Conservation (phyloP, 2,113 vertebrate species). For the Dinomys branickii region DNA sequence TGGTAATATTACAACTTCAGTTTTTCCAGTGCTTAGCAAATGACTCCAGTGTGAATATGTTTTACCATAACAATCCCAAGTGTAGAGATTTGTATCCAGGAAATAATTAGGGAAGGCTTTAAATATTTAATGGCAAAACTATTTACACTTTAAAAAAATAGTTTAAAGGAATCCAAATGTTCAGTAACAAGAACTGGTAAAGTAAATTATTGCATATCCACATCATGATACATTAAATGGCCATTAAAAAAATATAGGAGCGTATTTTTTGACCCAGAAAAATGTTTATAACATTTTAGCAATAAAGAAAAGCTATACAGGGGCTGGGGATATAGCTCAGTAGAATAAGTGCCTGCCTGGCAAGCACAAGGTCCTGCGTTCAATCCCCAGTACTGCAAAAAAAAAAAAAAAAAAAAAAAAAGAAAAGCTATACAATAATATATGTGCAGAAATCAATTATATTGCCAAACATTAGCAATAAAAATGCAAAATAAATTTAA, state of each 20-base stretch:
- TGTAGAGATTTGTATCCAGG: background rate
- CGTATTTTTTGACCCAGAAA: conserved; percentile 11
- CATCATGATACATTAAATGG: background rate
- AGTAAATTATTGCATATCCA: background rate
- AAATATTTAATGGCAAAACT: background rate
- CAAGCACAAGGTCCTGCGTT: too few relatives aligned
- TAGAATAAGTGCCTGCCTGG: too few relatives aligned
- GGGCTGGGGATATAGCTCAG: too few relatives aligned
- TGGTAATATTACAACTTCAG: background rate
- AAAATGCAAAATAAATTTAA: background rate
- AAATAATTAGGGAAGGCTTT: background rate
- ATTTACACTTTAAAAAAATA: background rate
- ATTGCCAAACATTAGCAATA: conserved; percentile 22
- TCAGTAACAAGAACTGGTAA: background rate
- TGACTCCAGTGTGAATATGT: background rate
- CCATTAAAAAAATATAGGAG: conserved; percentile 9
- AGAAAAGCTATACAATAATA: conserved; percentile 4
- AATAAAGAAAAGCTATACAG: background rate
- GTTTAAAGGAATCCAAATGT: background rate
- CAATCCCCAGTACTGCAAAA: too few relatives aligned
- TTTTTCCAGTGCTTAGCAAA: background rate
- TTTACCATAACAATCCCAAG: background rate
- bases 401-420: too few relatives aligned
- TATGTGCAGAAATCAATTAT: background rate
- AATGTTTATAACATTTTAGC: conserved; percentile 21